Evolutionary conservation across 2,113 vertebrate genomes (phyloP), one percentile per base, ranked within the genome.

Genomic region (Hydrochoerus hydrochaeris): DNA sequence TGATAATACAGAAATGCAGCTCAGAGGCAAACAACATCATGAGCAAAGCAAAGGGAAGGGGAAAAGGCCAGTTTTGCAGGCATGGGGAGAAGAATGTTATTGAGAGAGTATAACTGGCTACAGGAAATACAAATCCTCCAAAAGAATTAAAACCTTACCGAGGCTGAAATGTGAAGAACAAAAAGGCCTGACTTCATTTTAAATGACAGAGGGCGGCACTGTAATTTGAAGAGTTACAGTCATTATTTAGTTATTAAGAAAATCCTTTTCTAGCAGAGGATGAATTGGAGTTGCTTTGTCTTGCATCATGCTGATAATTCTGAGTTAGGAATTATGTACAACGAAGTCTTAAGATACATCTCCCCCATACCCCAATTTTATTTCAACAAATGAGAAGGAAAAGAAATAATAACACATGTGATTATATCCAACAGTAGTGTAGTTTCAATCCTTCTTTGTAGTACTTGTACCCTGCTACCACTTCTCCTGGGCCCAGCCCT

Each of bases 191-290:
- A 35, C 75, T 87, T 80, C 16, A 5, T 85, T 87, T 77, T 69
- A 58, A 73, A 16, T 88, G 84, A 12, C 69, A 77, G 83, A 94
- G 65, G 69, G 88, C 38, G 41, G 10, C 22, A 13, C 1, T 44
- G 17, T 22, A 44, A 44, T 62, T 82, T 82, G 62, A 84, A 32
- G 52, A 80, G 46, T 52, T 52, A 35, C 12, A 81, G 54, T 71
- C 65, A 84, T 88, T 77, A 82, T 88, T 65, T 96, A 54, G 46
- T 89, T 89, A 49, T 65, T 85, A 57, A 60, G 86, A 88, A 32
- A 71, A 35, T 14, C 32, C 6, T 73, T 60, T 85, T 67, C 67
- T 82, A 22, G 62, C 38, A 69, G 63, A 92, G 10, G 73, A 58
- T 75, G 9, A 28, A 93, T 30, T 57, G 14, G 7, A 57, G n/a